These are phyloP conservation scores for Rhyacichthys aspro DNA, from an alignment of 2,797 vertebrate species.

Conservation along the genomic window DNA sequence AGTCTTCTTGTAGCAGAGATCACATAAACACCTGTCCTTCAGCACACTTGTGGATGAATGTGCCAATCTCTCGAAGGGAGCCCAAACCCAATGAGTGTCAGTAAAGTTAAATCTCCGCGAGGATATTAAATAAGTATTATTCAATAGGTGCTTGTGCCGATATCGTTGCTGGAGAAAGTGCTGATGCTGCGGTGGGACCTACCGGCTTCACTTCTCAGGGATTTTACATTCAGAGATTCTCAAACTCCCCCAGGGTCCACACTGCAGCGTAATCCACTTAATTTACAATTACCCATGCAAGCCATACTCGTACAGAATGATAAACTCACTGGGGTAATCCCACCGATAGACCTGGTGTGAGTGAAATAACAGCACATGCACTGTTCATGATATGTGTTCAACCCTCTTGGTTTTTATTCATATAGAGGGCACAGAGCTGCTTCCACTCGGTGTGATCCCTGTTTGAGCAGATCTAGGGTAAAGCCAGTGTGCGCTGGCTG, in stretches of 20 bases:
- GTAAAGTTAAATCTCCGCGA: slow-evolving; percentile 66
- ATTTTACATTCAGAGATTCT: slow-evolving; percentile 69
- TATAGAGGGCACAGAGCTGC: slow-evolving; percentile 11
- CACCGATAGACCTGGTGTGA: slow-evolving; percentile 39
- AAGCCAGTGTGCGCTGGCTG: slow-evolving; percentile 44
- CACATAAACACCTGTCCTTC: slow-evolving; percentile 33
- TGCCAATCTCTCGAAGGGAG: slow-evolving; percentile 62
- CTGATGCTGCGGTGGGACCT: slow-evolving; percentile 68
- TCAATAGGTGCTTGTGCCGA: slow-evolving; percentile 47
- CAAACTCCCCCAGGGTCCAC: slow-evolving; percentile 66
- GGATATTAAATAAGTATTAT: slow-evolving; percentile 69
- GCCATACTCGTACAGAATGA: slow-evolving; percentile 69
- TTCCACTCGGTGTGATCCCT: slow-evolving; percentile 33
- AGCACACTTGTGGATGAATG: slow-evolving; percentile 42
- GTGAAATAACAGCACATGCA: slow-evolving; percentile 25
- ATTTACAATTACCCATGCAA: slow-evolving; percentile 78
- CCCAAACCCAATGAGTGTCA: slow-evolving; percentile 57
- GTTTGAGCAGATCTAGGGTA: slow-evolving; percentile 60
- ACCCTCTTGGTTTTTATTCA: slow-evolving; percentile 17
- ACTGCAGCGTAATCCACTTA: slow-evolving; percentile 78
- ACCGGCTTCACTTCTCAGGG: slow-evolving; percentile 46
- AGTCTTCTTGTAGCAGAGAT: neutral
- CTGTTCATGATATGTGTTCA: slow-evolving; percentile 10
- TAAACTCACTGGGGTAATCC: slow-evolving; percentile 67
- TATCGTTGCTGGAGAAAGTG: slow-evolving; percentile 69